Conservation (phyloP, 2,113 vertebrate genomes). For the Amphilophus citrinellus region DNA sequence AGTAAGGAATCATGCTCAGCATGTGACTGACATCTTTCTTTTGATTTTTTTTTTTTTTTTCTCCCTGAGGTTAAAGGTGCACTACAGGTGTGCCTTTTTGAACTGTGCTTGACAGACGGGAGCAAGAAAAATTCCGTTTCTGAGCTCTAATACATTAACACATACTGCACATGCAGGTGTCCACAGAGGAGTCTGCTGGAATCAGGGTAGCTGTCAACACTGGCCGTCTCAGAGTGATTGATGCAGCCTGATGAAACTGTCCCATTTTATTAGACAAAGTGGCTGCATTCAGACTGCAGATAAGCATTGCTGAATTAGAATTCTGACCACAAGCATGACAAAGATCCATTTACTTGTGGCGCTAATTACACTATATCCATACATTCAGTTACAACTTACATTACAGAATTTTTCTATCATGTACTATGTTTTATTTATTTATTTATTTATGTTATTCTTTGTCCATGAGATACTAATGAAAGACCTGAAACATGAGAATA, state of each 20-base stretch:
- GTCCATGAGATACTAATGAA: background rate
- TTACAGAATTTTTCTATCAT: background rate
- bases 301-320: background rate
- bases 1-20: slow-evolving; percentile 15
- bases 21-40: background rate
- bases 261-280: slow-evolving; percentile 33
- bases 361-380: background rate
- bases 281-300: background rate
- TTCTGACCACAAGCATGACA: background rate
- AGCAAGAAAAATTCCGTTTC: slow-evolving; percentile 23
- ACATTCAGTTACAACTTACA: background rate
- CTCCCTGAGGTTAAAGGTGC: background rate
- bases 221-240: slow-evolving; percentile 31
- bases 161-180: slow-evolving; percentile 42
- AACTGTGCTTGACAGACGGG: slow-evolving; percentile 32
- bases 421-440: background rate
- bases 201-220: slow-evolving; percentile 40
- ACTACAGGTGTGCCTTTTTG: slow-evolving; percentile 38
- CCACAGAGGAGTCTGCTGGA: slow-evolving; percentile 40
- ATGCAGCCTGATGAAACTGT: slow-evolving; percentile 31
- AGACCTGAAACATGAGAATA: too few relatives aligned
- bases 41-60: background rate
- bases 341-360: background rate
- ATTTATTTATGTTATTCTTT: background rate
- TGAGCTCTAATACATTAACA: slow-evolving; percentile 3